A percentile compares a stretch with the other conserved stretches of the same genome.
These are phyloP conservation scores for Eremobia ochroleuca DNA, from an alignment of 2,888 invertebrate species.

Conservation along the genomic window DNA sequence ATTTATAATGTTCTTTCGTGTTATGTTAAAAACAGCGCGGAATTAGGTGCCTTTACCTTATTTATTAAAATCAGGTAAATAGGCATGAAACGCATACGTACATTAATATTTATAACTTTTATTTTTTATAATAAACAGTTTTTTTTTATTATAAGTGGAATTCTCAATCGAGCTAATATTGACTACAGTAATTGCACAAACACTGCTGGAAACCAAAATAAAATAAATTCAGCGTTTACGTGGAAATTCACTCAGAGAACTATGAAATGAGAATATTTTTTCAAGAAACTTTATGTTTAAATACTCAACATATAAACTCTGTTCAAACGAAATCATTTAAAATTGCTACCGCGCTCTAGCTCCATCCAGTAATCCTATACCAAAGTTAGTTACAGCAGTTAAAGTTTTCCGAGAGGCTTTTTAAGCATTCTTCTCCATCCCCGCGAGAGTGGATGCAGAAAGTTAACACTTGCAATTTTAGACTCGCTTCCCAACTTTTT, in stretches of 20 bases:
- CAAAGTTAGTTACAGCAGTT: conserved; percentile 47
- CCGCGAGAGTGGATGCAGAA: conserved; percentile 56
- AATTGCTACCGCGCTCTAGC: not conserved
- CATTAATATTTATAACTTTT: too few relatives aligned
- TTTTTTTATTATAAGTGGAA: not conserved
- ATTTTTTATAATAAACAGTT: not conserved
- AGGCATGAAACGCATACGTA: too few relatives aligned
- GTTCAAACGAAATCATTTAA: not conserved
- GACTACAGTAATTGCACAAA: not conserved
- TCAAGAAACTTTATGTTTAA: not conserved
- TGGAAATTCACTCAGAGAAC: not conserved
- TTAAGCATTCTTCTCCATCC: conserved; percentile 64
- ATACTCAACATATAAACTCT: too few relatives aligned
- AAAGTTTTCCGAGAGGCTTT: conserved; percentile 66
- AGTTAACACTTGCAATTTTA: conserved; percentile 67
- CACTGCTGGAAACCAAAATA: not conserved
- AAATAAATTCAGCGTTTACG: not conserved
- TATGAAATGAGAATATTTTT: not conserved
- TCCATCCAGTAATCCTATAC: conserved; percentile 33
- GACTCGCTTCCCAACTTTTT: conserved; percentile 62
- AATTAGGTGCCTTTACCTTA: too few relatives aligned
- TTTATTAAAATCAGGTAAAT: too few relatives aligned
- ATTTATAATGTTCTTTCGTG: too few relatives aligned
- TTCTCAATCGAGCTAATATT: not conserved
- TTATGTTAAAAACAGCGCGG: too few relatives aligned